These are phyloP conservation scores for Pyrochroa serraticornis DNA, from an alignment of 2,888 invertebrate species.

Conservation along the genomic window DNA sequence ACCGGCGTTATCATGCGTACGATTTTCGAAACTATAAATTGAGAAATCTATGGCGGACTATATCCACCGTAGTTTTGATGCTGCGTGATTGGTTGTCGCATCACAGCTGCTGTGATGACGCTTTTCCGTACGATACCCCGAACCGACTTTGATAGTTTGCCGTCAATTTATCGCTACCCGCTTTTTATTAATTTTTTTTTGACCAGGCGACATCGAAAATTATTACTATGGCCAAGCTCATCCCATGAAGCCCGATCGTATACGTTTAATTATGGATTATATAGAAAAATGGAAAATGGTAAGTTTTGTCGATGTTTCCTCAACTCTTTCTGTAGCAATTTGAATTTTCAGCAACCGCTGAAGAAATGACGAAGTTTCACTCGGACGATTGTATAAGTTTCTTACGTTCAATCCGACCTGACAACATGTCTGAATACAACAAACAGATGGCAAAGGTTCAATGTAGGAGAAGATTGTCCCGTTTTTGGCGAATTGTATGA, in stretches of 20 bases:
- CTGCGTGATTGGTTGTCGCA: conserved; percentile 49
- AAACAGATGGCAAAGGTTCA: conserved; percentile 99
- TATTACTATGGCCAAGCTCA: conserved; percentile 99
- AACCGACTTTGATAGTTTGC: conserved; percentile 36
- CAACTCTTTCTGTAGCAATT: not conserved
- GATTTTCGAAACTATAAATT: conserved; percentile 57
- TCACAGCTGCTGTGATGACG: too few species aligned
- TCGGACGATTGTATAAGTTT: conserved; percentile 99
- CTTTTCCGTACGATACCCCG: conserved; percentile 47
- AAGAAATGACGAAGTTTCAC: conserved; percentile 99
- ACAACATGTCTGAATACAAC: conserved; percentile 99
- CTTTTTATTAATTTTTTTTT: conserved; percentile 30
- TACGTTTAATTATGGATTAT: conserved; percentile 99
- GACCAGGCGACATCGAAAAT: conserved; percentile 95
- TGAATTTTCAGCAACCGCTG: conserved; percentile 80
- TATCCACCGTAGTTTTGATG: conserved; percentile 46
- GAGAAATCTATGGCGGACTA: conserved; percentile 53
- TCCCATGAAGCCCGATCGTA: conserved; percentile 99
- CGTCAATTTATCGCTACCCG: conserved; percentile 32
- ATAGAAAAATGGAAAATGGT: conserved; percentile 99
- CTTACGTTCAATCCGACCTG: conserved; percentile 93
- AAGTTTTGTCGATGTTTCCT: conserved; percentile 58
- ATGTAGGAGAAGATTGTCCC: conserved; percentile 99
- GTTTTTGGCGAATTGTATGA: conserved; percentile 99
- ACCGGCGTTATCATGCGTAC: conserved; percentile 40